Percentiles rank a stretch among this genome's conserved stretches.
Evolutionary conservation across 1,140 invertebrate species (phyloP).

Genomic region (Protaetia brevitarsis): DNA sequence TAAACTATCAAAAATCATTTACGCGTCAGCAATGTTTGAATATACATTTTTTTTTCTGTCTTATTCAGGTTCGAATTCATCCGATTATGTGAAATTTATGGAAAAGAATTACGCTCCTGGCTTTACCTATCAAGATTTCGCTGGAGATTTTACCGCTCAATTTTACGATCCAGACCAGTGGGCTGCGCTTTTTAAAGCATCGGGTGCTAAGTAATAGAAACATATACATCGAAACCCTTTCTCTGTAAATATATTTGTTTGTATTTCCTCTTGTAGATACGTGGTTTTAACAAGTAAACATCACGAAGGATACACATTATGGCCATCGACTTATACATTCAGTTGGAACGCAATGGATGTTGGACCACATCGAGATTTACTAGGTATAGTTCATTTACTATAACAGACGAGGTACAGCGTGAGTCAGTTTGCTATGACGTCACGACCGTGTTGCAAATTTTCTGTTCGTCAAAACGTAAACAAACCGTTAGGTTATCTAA

Average conservation of each 20-base stretch:
- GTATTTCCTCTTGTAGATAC: slow-evolving; percentile 61
- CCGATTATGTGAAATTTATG: slow-evolving; percentile 63
- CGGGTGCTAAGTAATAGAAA: slow-evolving; percentile 77
- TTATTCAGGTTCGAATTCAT: not conserved
- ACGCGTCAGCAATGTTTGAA: too few species aligned
- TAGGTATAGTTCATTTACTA: too few species aligned
- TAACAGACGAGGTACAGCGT: too few species aligned
- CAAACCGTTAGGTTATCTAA: too few species aligned
- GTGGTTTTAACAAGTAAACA: slow-evolving; percentile 91
- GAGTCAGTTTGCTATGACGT: too few species aligned
- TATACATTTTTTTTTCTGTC: too few species aligned
- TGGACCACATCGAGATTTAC: slow-evolving; percentile 78
- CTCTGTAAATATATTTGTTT: not conserved
- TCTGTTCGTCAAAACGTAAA: too few species aligned
- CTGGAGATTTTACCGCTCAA: slow-evolving; percentile 73
- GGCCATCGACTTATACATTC: slow-evolving; percentile 81
- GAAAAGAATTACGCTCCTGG: slow-evolving; percentile 71
- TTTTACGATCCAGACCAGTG: slow-evolving; percentile 77
- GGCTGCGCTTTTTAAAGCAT: slow-evolving; percentile 69
- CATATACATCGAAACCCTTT: not conserved
- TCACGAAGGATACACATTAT: slow-evolving; percentile 88
- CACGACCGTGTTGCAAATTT: too few species aligned
- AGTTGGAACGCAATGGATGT: slow-evolving; percentile 89
- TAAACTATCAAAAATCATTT: too few species aligned
- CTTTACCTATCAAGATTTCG: slow-evolving; percentile 87